Conservation (phyloP, 1,140 invertebrate species). For the Mya arenaria region DNA sequence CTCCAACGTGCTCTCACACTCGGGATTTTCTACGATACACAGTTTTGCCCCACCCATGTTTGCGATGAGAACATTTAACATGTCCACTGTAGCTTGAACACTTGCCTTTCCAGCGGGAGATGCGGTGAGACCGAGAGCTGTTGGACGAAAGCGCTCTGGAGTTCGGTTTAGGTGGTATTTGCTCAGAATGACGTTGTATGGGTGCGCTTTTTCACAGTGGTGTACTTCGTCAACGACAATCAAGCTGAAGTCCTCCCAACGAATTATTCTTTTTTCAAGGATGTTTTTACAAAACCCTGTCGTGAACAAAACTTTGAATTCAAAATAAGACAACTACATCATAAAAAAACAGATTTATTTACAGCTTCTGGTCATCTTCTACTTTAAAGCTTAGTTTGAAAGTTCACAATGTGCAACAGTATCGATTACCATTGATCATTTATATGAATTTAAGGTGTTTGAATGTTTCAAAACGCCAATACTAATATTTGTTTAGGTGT, state of each 20-base stretch:
- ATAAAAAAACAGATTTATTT: too few species aligned
- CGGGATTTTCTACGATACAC: conserved; percentile 62
- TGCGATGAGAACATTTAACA: conserved; percentile 66
- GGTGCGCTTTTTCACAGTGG: conserved; percentile 75
- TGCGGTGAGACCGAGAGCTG: conserved; percentile 76
- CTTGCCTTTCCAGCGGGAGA: conserved; percentile 75
- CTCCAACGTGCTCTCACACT: conserved; percentile 45
- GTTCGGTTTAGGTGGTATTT: conserved; percentile 50
- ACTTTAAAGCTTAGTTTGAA: too few species aligned
- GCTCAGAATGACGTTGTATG: conserved; percentile 67
- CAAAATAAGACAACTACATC: too few species aligned
- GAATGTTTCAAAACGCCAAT: too few species aligned
- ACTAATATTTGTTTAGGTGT: too few species aligned
- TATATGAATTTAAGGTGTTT: too few species aligned
- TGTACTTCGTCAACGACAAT: conserved; percentile 78
- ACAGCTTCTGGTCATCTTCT: too few species aligned
- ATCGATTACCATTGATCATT: too few species aligned
- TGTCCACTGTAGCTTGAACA: conserved; percentile 61
- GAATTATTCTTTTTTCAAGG: conserved; percentile 61
- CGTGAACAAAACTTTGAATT: too few species aligned
- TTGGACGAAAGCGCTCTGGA: conserved; percentile 50
- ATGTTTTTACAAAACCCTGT: conserved; percentile 75
- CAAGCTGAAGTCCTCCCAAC: conserved; percentile 73
- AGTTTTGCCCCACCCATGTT: conserved; percentile 70
- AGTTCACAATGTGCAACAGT: too few species aligned